Evolutionary conservation across 2,797 vertebrate species (phyloP).

Genomic region (Lates japonicus): DNA sequence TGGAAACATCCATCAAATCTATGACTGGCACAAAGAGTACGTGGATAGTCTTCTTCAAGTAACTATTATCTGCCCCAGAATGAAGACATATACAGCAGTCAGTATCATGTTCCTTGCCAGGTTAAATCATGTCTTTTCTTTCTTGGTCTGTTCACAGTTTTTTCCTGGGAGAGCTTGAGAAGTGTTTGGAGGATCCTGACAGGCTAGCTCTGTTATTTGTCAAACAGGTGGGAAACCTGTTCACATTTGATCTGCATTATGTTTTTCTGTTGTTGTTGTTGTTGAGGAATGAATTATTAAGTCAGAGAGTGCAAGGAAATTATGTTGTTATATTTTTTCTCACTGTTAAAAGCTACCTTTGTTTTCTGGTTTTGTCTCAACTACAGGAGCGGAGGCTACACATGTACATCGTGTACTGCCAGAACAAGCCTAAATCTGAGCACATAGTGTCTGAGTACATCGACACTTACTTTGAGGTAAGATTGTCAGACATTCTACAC

Average conservation of each 20-base stretch:
- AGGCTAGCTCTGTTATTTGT: slow-evolving; percentile 95
- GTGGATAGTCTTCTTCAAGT: slow-evolving; percentile 18
- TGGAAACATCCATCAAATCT: slow-evolving; percentile 99
- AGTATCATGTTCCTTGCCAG: neutral
- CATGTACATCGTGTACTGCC: slow-evolving; percentile 99
- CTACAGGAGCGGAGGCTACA: slow-evolving; percentile 95
- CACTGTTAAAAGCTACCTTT: slow-evolving; percentile 10
- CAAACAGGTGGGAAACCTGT: slow-evolving; percentile 90
- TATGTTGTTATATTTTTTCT: neutral
- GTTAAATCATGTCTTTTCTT: slow-evolving; percentile 38
- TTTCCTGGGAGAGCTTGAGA: slow-evolving; percentile 97
- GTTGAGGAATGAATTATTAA: neutral
- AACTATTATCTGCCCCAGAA: neutral
- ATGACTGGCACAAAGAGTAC: slow-evolving; percentile 99
- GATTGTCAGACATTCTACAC: slow-evolving; percentile 50
- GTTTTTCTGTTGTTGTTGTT: neutral
- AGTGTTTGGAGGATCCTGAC: slow-evolving; percentile 98
- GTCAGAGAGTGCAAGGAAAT: neutral
- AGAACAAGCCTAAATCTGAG: slow-evolving; percentile 99
- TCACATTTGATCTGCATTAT: neutral
- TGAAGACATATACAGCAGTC: neutral
- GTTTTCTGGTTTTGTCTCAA: slow-evolving; percentile 5
- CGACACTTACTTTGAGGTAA: slow-evolving; percentile 99
- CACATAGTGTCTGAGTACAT: slow-evolving; percentile 99
- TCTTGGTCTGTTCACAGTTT: slow-evolving; percentile 85